Percentiles rank a stretch among this genome's conserved stretches.
phyloP scores from a whole-genome alignment of 2,113 vertebrate genomes.

The Hucho hucho region DNA sequence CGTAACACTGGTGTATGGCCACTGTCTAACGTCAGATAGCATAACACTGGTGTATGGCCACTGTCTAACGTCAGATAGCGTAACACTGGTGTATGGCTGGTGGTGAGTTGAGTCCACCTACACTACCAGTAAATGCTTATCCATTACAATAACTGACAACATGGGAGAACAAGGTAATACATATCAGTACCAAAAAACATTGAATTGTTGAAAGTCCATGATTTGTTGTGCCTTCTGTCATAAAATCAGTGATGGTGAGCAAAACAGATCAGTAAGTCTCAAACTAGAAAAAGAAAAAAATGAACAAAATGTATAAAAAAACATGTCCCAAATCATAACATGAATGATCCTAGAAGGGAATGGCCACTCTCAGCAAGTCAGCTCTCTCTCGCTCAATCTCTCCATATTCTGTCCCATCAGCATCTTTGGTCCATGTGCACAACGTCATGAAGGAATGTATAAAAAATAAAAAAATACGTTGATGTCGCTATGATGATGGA shows the following conservation, averaged over 20 bases:
- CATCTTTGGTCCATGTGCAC: conserved; percentile 89
- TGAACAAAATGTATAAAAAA: conserved; percentile 43
- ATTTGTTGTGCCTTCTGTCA: conserved; percentile 17
- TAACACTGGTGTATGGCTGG: background rate
- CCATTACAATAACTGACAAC: conserved; percentile 3
- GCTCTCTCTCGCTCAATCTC: conserved; percentile 19
- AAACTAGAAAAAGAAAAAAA: conserved; percentile 6
- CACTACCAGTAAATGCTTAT: background rate
- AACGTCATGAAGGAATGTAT: conserved; percentile 85
- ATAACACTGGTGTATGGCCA: background rate
- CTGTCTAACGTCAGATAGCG: background rate
- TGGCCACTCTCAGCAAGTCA: conserved; percentile 48
- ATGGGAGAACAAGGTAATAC: conserved; percentile 10
- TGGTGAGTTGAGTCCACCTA: background rate
- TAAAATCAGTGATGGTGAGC: conserved; percentile 3
- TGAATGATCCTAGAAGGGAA: conserved; percentile 62
- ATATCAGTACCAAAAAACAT: conserved; percentile 40
- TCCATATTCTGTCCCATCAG: conserved; percentile 51
- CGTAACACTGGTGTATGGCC: background rate
- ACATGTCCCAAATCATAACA: conserved; percentile 48
- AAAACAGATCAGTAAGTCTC: conserved; percentile 9
- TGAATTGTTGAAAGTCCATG: conserved; percentile 9
- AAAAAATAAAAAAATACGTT: conserved; percentile 44
- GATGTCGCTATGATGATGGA: conserved; percentile 88
- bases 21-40: too few relatives aligned